Percentiles rank a stretch among this genome's conserved stretches.
Conservation (phyloP, 2,888 invertebrate genomes). For the Litoditis marina region DNA sequence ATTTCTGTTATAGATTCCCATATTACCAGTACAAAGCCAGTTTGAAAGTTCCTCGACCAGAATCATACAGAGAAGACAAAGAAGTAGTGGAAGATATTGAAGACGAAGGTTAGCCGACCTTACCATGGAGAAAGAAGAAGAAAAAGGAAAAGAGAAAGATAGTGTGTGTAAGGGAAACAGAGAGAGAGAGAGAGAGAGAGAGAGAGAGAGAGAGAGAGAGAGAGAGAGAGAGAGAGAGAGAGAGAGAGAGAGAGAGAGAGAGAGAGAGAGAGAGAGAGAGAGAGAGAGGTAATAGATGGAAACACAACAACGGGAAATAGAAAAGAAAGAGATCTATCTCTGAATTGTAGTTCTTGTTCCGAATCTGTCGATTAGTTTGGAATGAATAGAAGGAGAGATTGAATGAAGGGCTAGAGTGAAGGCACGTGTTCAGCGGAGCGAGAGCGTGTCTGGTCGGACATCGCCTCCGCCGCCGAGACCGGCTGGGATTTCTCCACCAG, state of each 20-base stretch:
- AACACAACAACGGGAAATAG: too few relatives aligned
- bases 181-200: background rate
- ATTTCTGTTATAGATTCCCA: slow-evolving; percentile 68
- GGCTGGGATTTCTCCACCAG: slow-evolving; percentile 87
- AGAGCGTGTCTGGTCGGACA: slow-evolving; percentile 55
- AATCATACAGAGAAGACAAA: slow-evolving; percentile 73
- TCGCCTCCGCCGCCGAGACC: slow-evolving; percentile 73
- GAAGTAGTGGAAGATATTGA: slow-evolving; percentile 52
- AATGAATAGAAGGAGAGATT: background rate
- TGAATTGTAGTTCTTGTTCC: too few relatives aligned
- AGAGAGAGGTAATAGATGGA: background rate
- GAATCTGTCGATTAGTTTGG: too few relatives aligned
- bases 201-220: background rate
- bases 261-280: background rate
- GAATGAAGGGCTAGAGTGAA: too few relatives aligned
- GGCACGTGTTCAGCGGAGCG: slow-evolving; percentile 34
- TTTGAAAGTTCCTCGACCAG: slow-evolving; percentile 81
- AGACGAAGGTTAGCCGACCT: slow-evolving; percentile 20
- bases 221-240: background rate
- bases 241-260: background rate
- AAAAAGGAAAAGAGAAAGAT: too few relatives aligned
- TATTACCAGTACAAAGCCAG: slow-evolving; percentile 76
- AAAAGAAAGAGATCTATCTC: too few relatives aligned
- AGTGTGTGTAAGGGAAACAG: background rate
- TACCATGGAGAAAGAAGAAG: too few relatives aligned